Evolutionary conservation across 2,888 invertebrate species (phyloP).

Genomic region (Nomada fucata): DNA sequence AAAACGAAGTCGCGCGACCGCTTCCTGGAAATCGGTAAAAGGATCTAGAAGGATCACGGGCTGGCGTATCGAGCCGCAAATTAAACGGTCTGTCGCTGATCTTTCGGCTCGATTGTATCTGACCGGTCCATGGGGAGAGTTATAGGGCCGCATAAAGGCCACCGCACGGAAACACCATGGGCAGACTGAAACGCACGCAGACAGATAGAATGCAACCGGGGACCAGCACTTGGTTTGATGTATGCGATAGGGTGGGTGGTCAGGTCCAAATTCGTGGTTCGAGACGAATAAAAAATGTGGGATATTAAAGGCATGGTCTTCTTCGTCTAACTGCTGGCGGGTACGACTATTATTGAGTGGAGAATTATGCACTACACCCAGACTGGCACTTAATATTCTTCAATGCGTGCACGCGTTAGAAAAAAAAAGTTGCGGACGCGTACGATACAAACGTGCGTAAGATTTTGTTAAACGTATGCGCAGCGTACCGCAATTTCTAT

Average conservation of each 20-base stretch:
- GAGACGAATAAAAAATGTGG: conserved; percentile 18
- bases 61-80: conserved; percentile 57
- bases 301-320: background rate
- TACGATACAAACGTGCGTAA: too few relatives aligned
- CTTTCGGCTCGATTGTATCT: conserved; percentile 45
- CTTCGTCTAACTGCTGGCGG: background rate
- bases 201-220: conserved; percentile 9
- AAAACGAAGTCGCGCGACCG: conserved; percentile 65
- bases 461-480: too few relatives aligned
- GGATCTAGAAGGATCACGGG: conserved; percentile 27
- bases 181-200: conserved; percentile 9
- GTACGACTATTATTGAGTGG: conserved; percentile 19
- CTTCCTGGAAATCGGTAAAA: conserved; percentile 71
- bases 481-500: too few relatives aligned
- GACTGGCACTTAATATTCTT: too few relatives aligned
- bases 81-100: conserved; percentile 55
- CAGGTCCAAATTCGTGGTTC: conserved; percentile 15
- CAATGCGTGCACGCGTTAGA: too few relatives aligned
- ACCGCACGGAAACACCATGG: conserved; percentile 29
- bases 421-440: too few relatives aligned
- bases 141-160: conserved; percentile 35
- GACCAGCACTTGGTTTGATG: conserved; percentile 35
- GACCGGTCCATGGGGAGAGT: conserved; percentile 32
- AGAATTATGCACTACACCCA: background rate
- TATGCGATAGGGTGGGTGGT: conserved; percentile 39